Base-by-base conservation (phyloP, 2,888 invertebrate genomes). In the Rhagium mordax region DNA sequence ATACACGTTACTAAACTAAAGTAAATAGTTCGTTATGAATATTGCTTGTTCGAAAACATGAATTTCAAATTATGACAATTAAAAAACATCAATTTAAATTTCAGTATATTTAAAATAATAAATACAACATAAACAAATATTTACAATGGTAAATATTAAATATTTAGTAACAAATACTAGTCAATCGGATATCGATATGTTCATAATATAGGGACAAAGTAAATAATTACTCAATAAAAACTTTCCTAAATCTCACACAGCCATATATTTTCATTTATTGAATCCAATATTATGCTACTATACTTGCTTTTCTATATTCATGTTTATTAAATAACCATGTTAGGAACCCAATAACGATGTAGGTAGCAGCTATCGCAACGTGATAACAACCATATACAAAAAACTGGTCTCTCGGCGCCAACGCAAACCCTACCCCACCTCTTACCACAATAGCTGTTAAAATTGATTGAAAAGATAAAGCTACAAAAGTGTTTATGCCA, bases 401-500 rank as follows among this genome's bases (percentile, higher is more conserved):
- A 87, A 93, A 96, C 90, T 96, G 94, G 24, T 88, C 84, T 3
- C 89, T 84, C 0, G 92, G 90, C 0, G 86, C 76, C 65, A 93
- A 82, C 0, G 85, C 88, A 62, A 89, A 88, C 41, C 41, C 41
- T 41, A 41, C 4, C 41, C 41, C 13, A 27, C 82, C 81, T 3
- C 85, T 85, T 21, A 88, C 91, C 3, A 95, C 92, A 10, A 94
- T 85, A 0, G 92, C 82, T 0, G 96, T 98, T 41, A 98, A 87
- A 33, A 96, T 85, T 0, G 95, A 93, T 87, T 98, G 97, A 0
- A 96, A 86, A 0, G 91, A 85, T 3, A 97, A 90, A 3, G 96
- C 96, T 0, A 95, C 76, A 70, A 97, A 92, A 0, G 95, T 96
- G 87, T 97, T 98, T 79, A 97, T 90, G 3, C 98, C 98, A 87